These are phyloP conservation scores for Mesodorylaimus sp. DNA, from an alignment of 2,888 invertebrate species.

Conservation along the genomic window DNA sequence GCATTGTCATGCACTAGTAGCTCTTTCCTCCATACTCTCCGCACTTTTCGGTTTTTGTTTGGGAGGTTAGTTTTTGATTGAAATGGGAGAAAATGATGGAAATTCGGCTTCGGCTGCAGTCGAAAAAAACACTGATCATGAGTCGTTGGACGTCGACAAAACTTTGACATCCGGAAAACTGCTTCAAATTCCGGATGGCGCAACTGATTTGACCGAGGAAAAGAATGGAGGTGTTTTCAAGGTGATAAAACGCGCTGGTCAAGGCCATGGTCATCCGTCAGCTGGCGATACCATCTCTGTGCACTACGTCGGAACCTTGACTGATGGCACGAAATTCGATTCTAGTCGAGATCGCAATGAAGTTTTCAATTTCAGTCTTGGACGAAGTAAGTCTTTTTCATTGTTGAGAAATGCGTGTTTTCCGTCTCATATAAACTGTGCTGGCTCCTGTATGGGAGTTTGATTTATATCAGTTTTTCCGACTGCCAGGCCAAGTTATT, in stretches of 20 bases:
- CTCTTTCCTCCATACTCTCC: too few relatives aligned
- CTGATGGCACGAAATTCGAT: slow-evolving; percentile 74
- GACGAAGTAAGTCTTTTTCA: slow-evolving; percentile 46
- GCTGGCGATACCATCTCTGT: slow-evolving; percentile 51
- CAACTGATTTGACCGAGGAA: background rate
- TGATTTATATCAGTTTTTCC: background rate
- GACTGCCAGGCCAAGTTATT: slow-evolving; percentile 53
- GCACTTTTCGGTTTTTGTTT: too few relatives aligned
- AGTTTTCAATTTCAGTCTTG: slow-evolving; percentile 67
- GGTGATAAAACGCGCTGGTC: background rate
- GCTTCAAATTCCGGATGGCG: too few relatives aligned
- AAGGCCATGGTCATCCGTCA: slow-evolving; percentile 1
- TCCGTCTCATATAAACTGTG: background rate
- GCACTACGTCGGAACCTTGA: slow-evolving; percentile 72
- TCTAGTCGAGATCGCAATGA: slow-evolving; percentile 63
- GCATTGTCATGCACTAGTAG: too few relatives aligned
- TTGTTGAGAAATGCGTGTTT: background rate
- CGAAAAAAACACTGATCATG: too few relatives aligned
- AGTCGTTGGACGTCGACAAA: too few relatives aligned
- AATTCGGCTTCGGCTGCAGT: too few relatives aligned
- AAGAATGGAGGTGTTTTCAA: slow-evolving; percentile 3
- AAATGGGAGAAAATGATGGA: too few relatives aligned
- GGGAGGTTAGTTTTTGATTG: too few relatives aligned
- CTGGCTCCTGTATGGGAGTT: background rate
- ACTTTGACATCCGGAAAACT: too few relatives aligned